Conservation (phyloP, 2,888 invertebrate species). For the Lottia scabra region DNA sequence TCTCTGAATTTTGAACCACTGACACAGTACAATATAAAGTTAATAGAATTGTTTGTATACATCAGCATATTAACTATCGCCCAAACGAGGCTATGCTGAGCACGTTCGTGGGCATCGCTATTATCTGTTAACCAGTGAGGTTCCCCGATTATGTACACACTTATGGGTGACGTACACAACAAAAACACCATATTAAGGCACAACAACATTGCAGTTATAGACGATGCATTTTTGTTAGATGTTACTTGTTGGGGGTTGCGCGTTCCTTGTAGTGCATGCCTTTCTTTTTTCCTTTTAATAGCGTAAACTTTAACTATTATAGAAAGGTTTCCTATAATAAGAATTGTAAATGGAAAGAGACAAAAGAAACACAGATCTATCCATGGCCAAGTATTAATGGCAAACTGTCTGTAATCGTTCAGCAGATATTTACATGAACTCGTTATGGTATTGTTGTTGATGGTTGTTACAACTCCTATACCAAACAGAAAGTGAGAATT, state of each 20-base stretch:
- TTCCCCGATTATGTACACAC: constrained; percentile 40
- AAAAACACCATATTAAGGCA: constrained; percentile 50
- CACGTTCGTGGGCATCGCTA: constrained; percentile 6
- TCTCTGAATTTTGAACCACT: constrained; percentile 52
- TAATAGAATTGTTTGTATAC: constrained; percentile 55
- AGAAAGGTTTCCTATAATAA: constrained; percentile 49
- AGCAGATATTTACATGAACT: constrained; percentile 26
- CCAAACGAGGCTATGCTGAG: constrained; percentile 37
- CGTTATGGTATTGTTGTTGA: no score
- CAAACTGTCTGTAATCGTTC: constrained; percentile 35
- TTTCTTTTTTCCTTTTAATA: constrained; percentile 19
- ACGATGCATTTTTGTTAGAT: constrained; percentile 30
- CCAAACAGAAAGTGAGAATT: constrained; percentile 51
- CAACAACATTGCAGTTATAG: constrained; percentile 51
- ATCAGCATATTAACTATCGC: constrained; percentile 49
- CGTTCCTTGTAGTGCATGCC: constrained; percentile 12
- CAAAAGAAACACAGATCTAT: constrained; percentile 54
- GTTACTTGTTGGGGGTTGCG: not conserved
- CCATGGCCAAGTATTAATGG: constrained; percentile 48
- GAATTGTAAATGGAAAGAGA: constrained; percentile 48
- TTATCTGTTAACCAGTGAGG: constrained; percentile 25
- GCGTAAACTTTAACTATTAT: constrained; percentile 45
- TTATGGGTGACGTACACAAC: constrained; percentile 44
- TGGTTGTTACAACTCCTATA: constrained; percentile 8
- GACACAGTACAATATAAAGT: constrained; percentile 54